Percentiles rank a stretch among this genome's conserved stretches.
Evolutionary conservation across 1,140 invertebrate genomes (phyloP).

Genomic region (Magallana gigas): DNA sequence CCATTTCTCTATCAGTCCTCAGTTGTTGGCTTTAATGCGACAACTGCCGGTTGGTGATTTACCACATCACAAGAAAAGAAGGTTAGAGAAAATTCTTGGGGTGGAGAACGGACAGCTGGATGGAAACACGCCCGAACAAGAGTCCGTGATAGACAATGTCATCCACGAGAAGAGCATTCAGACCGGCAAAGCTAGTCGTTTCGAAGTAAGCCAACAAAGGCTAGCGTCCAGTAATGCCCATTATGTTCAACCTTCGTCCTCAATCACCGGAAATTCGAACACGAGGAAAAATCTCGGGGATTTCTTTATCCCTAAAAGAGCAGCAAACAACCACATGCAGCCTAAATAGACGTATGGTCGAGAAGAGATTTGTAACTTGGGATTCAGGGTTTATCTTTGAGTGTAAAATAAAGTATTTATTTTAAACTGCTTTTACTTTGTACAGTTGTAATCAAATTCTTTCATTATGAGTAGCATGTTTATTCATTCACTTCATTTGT

Average conservation of each 20-base stretch:
- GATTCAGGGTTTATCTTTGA: background rate
- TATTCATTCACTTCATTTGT: no score
- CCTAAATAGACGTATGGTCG: background rate
- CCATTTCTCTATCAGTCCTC: background rate
- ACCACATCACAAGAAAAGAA: constrained; percentile 6
- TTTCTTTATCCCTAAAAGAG: background rate
- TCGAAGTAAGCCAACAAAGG: background rate
- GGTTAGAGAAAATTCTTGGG: background rate
- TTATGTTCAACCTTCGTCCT: background rate
- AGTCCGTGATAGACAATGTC: background rate
- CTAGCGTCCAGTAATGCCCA: background rate
- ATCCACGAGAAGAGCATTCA: background rate
- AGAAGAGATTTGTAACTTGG: background rate
- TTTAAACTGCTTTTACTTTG: background rate
- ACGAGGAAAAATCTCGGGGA: background rate
- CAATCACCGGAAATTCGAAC: background rate
- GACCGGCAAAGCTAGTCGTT: background rate
- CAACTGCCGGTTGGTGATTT: background rate
- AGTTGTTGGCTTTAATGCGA: background rate
- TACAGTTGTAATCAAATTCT: background rate
- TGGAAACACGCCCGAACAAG: background rate
- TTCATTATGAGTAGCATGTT: background rate
- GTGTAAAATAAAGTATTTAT: background rate
- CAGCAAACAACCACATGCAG: background rate
- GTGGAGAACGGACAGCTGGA: background rate